These are phyloP conservation scores for Rutilus rutilus DNA, from an alignment of 2,113 vertebrate genomes.

Conservation along the genomic window DNA sequence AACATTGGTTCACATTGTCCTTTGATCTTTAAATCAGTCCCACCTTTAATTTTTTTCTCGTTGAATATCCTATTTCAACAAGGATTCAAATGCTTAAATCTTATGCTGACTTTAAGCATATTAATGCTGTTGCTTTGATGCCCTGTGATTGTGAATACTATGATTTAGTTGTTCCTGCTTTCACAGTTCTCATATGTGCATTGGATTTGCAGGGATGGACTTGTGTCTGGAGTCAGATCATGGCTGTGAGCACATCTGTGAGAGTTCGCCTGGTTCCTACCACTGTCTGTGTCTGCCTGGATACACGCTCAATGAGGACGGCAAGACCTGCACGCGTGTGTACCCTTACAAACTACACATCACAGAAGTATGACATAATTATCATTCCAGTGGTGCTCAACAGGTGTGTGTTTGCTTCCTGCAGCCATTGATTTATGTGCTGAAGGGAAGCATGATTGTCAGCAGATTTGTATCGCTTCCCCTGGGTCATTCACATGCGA, in stretches of 20 bases:
- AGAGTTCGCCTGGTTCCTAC: conserved; percentile 83
- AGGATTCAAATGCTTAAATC: neutral
- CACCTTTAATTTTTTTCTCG: neutral
- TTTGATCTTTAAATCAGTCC: neutral
- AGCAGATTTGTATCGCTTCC: conserved; percentile 83
- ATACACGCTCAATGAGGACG: conserved; percentile 83
- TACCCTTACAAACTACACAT: neutral
- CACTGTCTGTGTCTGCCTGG: conserved; percentile 87
- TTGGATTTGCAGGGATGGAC: conserved; percentile 78
- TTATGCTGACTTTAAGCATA: neutral
- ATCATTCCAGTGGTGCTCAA: neutral
- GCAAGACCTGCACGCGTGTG: conserved; percentile 84
- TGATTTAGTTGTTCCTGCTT: neutral
- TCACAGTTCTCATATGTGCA: neutral
- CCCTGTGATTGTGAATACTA: neutral
- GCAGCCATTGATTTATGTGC: conserved; percentile 82
- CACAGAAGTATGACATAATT: neutral
- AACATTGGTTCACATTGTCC: neutral
- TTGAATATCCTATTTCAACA: neutral
- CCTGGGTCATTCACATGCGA: conserved; percentile 79
- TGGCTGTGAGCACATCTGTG: conserved; percentile 89
- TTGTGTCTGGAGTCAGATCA: conserved; percentile 83
- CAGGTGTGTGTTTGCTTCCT: conserved; percentile 50
- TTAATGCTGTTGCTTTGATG: neutral
- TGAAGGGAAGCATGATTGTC: conserved; percentile 82